phyloP scores from a whole-genome alignment of 2,113 vertebrate genomes.

The Otolemur garnettii region DNA sequence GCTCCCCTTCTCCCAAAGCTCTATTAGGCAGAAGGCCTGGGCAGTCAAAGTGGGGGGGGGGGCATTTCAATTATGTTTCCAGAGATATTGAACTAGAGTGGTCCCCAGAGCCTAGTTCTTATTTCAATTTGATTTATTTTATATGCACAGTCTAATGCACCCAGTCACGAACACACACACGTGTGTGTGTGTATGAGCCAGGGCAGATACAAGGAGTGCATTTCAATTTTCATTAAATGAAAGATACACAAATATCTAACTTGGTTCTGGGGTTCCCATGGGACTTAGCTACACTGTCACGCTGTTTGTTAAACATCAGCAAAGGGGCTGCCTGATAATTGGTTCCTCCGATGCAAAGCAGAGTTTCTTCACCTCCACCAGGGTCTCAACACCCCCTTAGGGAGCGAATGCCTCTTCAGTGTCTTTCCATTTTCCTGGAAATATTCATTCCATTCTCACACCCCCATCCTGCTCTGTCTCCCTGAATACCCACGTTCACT shows the following conservation, averaged over 20 bases:
- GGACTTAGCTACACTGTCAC: not conserved
- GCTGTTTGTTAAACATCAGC: conserved; percentile 9
- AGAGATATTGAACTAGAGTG: not conserved
- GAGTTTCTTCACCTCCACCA: not conserved
- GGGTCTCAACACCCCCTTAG: conserved; percentile 28
- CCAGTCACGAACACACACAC: not conserved
- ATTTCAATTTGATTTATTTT: conserved; percentile 71
- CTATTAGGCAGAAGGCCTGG: not conserved
- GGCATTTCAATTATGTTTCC: conserved; percentile 44
- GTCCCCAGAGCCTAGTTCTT: conserved; percentile 27
- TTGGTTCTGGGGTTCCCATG: not conserved
- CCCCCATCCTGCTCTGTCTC: not conserved
- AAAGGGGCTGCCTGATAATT: conserved; percentile 13
- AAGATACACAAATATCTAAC: not conserved
- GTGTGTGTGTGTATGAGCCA: accelerated
- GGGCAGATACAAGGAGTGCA: not conserved
- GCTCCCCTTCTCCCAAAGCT: not conserved
- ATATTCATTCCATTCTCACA: conserved; percentile 2
- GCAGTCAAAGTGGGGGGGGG: not conserved
- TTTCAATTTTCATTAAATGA: conserved; percentile 46
- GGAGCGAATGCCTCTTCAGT: conserved; percentile 36
- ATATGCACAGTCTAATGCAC: not conserved
- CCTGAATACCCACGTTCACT: not conserved
- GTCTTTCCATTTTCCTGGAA: conserved; percentile 50
- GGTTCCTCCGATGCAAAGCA: not conserved